Evolutionary conservation across 2,888 invertebrate species (phyloP), one percentile per base, ranked within the genome.

Genomic region (Protophormia terraenovae): DNA sequence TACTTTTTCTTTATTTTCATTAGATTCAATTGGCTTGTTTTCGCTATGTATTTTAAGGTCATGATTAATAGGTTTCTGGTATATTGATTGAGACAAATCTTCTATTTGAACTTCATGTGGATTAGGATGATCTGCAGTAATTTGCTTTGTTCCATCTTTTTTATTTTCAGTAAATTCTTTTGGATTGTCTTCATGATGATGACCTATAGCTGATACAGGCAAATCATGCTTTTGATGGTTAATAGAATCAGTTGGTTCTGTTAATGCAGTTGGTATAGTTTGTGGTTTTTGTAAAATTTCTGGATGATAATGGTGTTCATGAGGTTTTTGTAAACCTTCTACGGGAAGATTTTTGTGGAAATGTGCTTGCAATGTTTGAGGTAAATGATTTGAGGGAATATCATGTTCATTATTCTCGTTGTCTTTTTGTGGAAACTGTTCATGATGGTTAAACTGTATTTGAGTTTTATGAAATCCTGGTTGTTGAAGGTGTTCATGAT

Each of bases 81-180:
- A 1, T n/a, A 53, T 27, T 2, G 45, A n/a, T 69, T 55, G 62
- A n/a, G 62, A 62, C 22, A 71, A 6, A 67, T 72, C 41, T 24
- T 60, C 50, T 19, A 27, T 24, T 50, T 60, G 41, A 12, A 66
- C 58, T 14, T 45, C 60, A 6, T 47, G 47, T n/a, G 7, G 10
- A 32, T 58, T 69, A 8, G 35, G 45, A 7, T 66, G 60, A 29
- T 53, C 12, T 16, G 32, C 14, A 19, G 1, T 14, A 2, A 0
- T 19, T 62, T 38, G 14, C 1, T 41, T 50, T 38, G 8, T 2
- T 4, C 62, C 41, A 6, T 27, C 10, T 35, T 19, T 66, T n/a
- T 41, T 27, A n/a, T n/a, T n/a, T n/a, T n/a, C n/a, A n/a, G n/a
- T n/a, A n/a, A n/a, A n/a, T n/a, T n/a, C n/a, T n/a, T n/a, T n/a